phyloP scores from a whole-genome alignment of 2,888 invertebrate species.

The Eurytoma adleriae region DNA sequence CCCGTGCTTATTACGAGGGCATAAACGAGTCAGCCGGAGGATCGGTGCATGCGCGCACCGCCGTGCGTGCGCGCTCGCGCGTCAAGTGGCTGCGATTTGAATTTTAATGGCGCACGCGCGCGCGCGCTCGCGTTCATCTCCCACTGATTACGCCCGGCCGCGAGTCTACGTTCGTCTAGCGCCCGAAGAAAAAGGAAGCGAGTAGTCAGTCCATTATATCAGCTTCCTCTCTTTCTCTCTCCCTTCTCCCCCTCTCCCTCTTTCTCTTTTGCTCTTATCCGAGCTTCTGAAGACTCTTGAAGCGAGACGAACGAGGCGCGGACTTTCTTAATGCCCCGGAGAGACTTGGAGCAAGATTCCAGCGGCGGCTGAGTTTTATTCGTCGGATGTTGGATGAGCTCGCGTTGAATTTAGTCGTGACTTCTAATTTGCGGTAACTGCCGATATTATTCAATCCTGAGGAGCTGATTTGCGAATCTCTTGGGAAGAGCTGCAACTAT shows the following conservation, averaged over 20 bases:
- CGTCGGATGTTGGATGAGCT: background rate
- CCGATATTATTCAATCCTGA: no score
- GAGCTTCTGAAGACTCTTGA: conserved; percentile 1
- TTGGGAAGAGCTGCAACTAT: no score
- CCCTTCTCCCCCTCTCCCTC: background rate
- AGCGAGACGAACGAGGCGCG: conserved; percentile 13
- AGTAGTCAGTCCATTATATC: conserved; percentile 35
- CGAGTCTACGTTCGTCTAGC: conserved; percentile 28
- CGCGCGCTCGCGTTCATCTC: conserved; percentile 44
- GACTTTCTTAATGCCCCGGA: conserved; percentile 29
- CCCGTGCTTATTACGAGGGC: background rate
- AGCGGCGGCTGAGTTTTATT: conserved; percentile 25
- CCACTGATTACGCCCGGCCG: conserved; percentile 39
- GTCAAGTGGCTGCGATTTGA: conserved; percentile 50
- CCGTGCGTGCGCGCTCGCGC: conserved; percentile 12
- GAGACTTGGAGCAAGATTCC: conserved; percentile 39
- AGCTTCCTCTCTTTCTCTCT: conserved; percentile 7
- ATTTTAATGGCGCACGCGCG: conserved; percentile 43
- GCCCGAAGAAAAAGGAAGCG: background rate
- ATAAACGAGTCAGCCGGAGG: background rate
- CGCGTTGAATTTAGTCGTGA: conserved; percentile 18
- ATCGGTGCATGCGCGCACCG: background rate
- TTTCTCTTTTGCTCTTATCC: background rate
- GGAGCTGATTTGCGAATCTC: no score
- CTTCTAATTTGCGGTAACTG: no score